Evolutionary conservation across 2,113 vertebrate species (phyloP).

Genomic region (Cynoglossus semilaevis): DNA sequence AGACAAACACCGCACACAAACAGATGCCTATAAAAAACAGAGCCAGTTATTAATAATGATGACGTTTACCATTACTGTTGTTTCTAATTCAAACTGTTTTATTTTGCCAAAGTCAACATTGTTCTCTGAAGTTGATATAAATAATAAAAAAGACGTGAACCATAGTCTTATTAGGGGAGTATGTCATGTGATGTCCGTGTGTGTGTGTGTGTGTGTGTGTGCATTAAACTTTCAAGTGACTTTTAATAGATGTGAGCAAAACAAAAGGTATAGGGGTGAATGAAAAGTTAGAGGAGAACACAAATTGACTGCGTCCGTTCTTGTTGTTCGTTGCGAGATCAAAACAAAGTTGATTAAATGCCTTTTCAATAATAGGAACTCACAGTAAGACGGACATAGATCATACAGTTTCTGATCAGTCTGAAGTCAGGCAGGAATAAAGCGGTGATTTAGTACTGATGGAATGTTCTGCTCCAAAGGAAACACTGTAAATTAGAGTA

Average conservation of each 20-base stretch:
- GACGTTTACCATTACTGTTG: constrained; percentile 57
- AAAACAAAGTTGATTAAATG: background rate
- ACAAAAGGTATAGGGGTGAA: background rate
- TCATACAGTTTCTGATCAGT: background rate
- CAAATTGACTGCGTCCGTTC: too few species aligned
- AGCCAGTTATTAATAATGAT: constrained; percentile 42
- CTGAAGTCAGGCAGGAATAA: constrained; percentile 13
- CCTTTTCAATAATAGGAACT: too few species aligned
- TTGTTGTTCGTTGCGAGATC: too few species aligned
- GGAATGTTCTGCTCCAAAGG: constrained; percentile 21
- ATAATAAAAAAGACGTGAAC: constrained; percentile 69
- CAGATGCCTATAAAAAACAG: constrained; percentile 51
- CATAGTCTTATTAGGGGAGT: constrained; percentile 23
- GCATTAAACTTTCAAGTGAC: background rate
- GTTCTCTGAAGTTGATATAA: constrained; percentile 73
- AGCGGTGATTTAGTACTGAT: constrained; percentile 13
- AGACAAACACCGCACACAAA: constrained; percentile 27
- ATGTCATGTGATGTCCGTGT: constrained; percentile 17
- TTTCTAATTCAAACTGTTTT: constrained; percentile 55
- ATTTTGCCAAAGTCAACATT: constrained; percentile 74
- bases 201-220: background rate
- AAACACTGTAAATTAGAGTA: constrained; percentile 11
- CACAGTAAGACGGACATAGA: too few species aligned
- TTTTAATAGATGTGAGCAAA: background rate
- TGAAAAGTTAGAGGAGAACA: too few species aligned